Evolutionary conservation across 2,113 vertebrate genomes (phyloP), one percentile per base, ranked within the genome.

Genomic region (Pteronura brasiliensis): DNA sequence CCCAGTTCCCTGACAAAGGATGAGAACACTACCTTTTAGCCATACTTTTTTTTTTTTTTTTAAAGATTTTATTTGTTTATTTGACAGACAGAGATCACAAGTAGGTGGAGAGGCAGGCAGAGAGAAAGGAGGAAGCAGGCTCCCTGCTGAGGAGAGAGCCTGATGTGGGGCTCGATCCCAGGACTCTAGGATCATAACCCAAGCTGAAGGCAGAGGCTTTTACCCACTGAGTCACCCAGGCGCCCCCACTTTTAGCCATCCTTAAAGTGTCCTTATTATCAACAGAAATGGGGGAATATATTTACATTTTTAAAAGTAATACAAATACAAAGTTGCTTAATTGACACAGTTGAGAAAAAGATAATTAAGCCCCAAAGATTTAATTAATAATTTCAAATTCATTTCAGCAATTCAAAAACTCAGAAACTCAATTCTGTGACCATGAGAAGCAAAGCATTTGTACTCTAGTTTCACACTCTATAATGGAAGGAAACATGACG

Each of bases 1-100:
- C 99, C 99, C 97, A 99, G 99, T 97, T 99, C 99, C 99, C 99
- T 99, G 98, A 97, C 90, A 98, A 23, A 93, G 97, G 63, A 88
- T 65, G 88, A 98, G 27, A 77, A 61, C 39, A 65, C 93, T 17
- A 95, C 42, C 20, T 90, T 63, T 80, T 31, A 90, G 42, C 23
- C 27, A 14, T 84, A 49, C 15, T 57, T 69, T 49, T 49, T 49
- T 52, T 15, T 49, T 52, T 52, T 52, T 49, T 49, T 49, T 49
- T n/a, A n/a, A 49, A 49, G 49, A 52, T 52, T 52, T 52, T 52
- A 52, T 52, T 52, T 18, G 6, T 55, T 55, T 55, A 55, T 55
- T 55, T 55, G 52, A 55, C 52, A 6, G 52, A 55, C 17, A 55
- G 52, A 55, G 52, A 55, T 55, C 52, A 55, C 52, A 55, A 18